Conservation (phyloP, 2,888 invertebrate genomes). For the Tipula confusa region DNA sequence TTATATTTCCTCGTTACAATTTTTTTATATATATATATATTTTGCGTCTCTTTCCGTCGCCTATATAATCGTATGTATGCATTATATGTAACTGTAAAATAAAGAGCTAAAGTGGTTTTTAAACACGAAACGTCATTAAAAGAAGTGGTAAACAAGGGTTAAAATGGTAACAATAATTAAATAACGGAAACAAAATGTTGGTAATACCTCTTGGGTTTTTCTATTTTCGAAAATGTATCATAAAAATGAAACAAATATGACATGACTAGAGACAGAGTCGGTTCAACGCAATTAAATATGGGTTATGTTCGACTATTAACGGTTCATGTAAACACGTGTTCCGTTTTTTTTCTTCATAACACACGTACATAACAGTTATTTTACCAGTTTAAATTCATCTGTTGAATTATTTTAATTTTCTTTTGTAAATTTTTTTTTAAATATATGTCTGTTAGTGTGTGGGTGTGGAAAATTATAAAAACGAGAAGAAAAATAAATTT, state of each 20-base stretch:
- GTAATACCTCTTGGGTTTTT: not conserved
- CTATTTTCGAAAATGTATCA: not conserved
- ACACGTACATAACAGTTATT: not conserved
- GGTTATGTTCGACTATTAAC: no score
- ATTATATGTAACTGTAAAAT: not conserved
- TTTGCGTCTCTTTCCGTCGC: not conserved
- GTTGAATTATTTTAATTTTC: not conserved
- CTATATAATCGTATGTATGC: not conserved
- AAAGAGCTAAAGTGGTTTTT: not conserved
- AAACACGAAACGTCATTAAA: not conserved
- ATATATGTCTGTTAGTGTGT: not conserved
- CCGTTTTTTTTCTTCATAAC: not conserved
- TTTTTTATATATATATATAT: not conserved
- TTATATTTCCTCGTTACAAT: not conserved
- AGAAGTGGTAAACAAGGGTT: not conserved
- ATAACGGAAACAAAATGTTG: not conserved
- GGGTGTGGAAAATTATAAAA: constrained; percentile 1
- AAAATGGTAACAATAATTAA: not conserved
- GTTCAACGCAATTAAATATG: not conserved
- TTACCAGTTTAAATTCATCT: not conserved
- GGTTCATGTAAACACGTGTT: not conserved
- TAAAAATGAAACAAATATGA: not conserved
- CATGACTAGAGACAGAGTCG: not conserved
- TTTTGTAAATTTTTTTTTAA: not conserved
- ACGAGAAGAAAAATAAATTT: not conserved